Evolutionary conservation across 2,113 vertebrate genomes (phyloP).

Genomic region (Arothron firmamentum): DNA sequence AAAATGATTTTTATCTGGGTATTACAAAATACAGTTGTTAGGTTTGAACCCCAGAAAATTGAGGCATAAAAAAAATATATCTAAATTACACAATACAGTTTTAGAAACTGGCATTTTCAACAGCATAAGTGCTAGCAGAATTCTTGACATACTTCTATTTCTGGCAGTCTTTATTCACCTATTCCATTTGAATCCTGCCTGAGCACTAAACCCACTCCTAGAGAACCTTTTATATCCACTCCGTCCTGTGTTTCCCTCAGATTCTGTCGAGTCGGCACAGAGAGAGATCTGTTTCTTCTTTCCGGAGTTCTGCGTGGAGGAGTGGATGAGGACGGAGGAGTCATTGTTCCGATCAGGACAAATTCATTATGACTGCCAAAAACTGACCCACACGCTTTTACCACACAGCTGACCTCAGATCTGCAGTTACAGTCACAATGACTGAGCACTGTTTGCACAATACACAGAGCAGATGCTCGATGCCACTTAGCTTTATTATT

Average conservation of each 20-base stretch:
- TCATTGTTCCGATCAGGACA: constrained; percentile 69
- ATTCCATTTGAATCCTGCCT: too few relatives aligned
- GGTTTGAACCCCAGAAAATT: too few relatives aligned
- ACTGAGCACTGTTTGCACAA: not conserved
- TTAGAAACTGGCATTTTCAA: too few relatives aligned
- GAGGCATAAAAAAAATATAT: not conserved
- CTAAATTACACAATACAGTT: not conserved
- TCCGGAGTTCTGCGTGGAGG: constrained; percentile 79
- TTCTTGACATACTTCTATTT: too few relatives aligned
- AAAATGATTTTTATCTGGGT: too few relatives aligned
- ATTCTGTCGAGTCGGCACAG: constrained; percentile 83
- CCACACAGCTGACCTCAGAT: constrained; percentile 42
- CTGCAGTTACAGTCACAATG: not conserved
- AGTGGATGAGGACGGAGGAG: constrained; percentile 85
- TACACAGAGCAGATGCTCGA: not conserved
- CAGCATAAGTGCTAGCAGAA: too few relatives aligned
- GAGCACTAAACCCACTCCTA: too few relatives aligned
- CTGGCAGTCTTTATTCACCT: too few relatives aligned
- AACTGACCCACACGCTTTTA: constrained; percentile 66
- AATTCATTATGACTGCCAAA: constrained; percentile 60
- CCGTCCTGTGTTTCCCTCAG: constrained; percentile 57
- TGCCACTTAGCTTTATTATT: not conserved
- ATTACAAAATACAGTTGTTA: not conserved
- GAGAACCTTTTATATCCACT: not conserved
- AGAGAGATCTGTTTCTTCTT: constrained; percentile 91